Evolutionary conservation across 2,888 invertebrate genomes (phyloP).

Genomic region (Tiliacea aurago): DNA sequence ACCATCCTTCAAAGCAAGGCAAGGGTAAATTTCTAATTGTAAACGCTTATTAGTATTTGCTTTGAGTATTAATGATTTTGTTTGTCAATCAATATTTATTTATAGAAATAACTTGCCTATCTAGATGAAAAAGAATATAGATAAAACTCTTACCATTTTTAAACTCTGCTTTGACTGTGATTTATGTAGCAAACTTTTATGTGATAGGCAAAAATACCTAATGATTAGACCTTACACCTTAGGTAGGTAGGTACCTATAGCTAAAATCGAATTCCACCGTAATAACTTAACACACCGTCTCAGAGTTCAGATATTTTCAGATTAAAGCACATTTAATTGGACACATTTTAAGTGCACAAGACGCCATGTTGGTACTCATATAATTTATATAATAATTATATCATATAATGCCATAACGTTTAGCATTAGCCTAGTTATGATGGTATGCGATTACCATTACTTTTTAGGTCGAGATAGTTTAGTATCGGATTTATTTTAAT

Average conservation of each 20-base stretch:
- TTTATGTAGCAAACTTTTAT: not conserved
- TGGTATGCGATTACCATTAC: conserved; percentile 55
- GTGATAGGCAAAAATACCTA: not conserved
- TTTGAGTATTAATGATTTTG: not conserved
- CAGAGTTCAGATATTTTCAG: conserved; percentile 26
- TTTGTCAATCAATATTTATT: not conserved
- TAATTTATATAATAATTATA: conserved; percentile 63
- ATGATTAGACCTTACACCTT: not conserved
- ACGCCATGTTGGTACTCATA: conserved; percentile 46
- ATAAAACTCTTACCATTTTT: not conserved
- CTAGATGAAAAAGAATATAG: not conserved
- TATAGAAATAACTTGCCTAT: no score
- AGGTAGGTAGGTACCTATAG: not conserved
- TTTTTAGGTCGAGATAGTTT: conserved; percentile 58
- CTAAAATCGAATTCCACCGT: conserved; percentile 12
- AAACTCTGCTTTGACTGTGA: not conserved
- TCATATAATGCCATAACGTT: conserved; percentile 52
- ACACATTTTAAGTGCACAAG: conserved; percentile 37
- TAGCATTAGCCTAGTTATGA: conserved; percentile 60
- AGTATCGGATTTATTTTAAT: conserved; percentile 42
- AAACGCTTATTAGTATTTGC: not conserved
- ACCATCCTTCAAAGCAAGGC: not conserved
- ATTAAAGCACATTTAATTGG: conserved; percentile 46
- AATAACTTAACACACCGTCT: conserved; percentile 17
- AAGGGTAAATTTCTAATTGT: not conserved